Percentiles rank a stretch among this genome's conserved stretches.
These are phyloP conservation scores for Entomobrya proxima DNA, from an alignment of 2,888 invertebrate species.

Conservation along the genomic window DNA sequence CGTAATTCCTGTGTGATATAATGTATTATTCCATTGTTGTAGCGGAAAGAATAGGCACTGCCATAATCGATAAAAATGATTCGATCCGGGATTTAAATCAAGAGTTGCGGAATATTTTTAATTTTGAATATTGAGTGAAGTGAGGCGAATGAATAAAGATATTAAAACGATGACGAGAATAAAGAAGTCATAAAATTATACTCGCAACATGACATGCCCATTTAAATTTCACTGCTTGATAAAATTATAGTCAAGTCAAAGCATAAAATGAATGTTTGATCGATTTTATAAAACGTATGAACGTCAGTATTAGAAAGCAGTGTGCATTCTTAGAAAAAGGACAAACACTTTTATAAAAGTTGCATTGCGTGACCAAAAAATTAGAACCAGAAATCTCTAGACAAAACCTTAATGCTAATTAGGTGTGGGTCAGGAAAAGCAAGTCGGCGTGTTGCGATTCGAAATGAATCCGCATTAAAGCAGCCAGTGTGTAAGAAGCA, in stretches of 20 bases:
- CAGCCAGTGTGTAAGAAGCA: neutral
- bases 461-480: neutral
- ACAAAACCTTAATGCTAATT: slow-evolving; percentile 4
- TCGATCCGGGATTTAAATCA: neutral
- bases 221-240: neutral
- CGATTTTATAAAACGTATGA: no score
- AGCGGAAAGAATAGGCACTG: no score
- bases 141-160: neutral
- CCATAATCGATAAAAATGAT: no score
- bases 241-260: slow-evolving; percentile 15
- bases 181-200: neutral
- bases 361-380: neutral
- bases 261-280: no score
- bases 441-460: neutral
- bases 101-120: no score
- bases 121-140: no score
- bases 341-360: neutral
- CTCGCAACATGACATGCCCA: slow-evolving; percentile 7
- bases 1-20: neutral
- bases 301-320: no score
- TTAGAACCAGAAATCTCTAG: slow-evolving; percentile 17
- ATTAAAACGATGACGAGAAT: neutral
- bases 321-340: no score
- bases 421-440: slow-evolving; percentile 18
- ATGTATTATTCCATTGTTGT: no score